Evolutionary conservation across 1,140 invertebrate genomes (phyloP).

Genomic region (Eulimnadia texana): DNA sequence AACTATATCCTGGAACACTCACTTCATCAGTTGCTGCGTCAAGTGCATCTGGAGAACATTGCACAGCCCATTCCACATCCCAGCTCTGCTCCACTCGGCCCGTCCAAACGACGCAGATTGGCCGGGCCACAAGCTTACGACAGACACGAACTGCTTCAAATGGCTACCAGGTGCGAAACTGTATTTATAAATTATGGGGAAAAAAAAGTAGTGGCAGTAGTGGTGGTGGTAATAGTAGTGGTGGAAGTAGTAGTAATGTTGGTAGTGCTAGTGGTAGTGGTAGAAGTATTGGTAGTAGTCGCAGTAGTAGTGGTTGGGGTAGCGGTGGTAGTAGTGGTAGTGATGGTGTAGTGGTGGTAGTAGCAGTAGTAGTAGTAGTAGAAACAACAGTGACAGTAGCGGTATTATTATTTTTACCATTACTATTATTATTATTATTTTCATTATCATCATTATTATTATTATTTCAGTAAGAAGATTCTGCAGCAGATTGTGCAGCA

Average conservation of each 20-base stretch:
- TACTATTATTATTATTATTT: not conserved
- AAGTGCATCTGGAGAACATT: slow-evolving; percentile 81
- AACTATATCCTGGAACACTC: slow-evolving; percentile 94
- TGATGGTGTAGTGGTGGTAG: not conserved
- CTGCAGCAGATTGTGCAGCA: slow-evolving; percentile 94
- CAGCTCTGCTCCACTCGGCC: slow-evolving; percentile 74
- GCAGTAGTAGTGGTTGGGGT: too few relatives aligned
- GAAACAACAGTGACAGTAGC: too few relatives aligned
- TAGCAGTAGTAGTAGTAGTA: too few relatives aligned
- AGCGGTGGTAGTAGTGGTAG: not conserved
- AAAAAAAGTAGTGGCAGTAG: not conserved
- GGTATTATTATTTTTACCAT: too few relatives aligned
- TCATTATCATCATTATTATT: too few relatives aligned
- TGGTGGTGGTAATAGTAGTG: not conserved
- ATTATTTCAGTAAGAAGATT: slow-evolving; percentile 59
- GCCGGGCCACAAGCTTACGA: slow-evolving; percentile 82
- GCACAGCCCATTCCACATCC: slow-evolving; percentile 90
- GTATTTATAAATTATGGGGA: not conserved
- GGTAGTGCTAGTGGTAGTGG: not conserved
- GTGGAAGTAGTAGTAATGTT: not conserved
- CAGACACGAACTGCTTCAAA: slow-evolving; percentile 67
- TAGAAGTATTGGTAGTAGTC: too few relatives aligned
- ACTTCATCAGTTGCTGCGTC: slow-evolving; percentile 77
- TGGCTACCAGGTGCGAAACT: slow-evolving; percentile 49
- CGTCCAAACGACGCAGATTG: slow-evolving; percentile 71